Conservation (phyloP, 2,113 vertebrate genomes). For the Melanerpes aurifrons region DNA sequence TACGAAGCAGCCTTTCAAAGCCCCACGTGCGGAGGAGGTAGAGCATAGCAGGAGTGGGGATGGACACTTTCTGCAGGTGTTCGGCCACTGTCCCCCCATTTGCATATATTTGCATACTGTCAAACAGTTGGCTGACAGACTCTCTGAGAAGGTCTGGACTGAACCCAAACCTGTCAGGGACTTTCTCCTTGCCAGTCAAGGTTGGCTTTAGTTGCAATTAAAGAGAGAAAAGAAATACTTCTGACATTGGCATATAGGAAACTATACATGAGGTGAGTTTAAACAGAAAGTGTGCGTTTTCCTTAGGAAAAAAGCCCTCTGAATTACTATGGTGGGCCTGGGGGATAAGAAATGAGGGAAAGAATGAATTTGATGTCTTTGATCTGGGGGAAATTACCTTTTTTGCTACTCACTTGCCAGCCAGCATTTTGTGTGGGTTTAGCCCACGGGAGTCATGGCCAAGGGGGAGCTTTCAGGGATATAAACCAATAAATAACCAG, state of each 20-base stretch:
- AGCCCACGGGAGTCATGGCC: neutral
- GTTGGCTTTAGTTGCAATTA: conserved; percentile 82
- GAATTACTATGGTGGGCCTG: neutral
- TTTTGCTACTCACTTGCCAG: neutral
- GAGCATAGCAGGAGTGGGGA: conserved; percentile 60
- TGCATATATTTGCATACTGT: conserved; percentile 88
- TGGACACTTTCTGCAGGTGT: conserved; percentile 86
- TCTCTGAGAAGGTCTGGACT: conserved; percentile 86
- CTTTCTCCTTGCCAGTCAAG: conserved; percentile 89
- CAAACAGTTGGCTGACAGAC: conserved; percentile 82
- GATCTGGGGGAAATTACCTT: neutral
- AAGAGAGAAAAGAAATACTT: conserved; percentile 70
- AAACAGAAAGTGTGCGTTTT: conserved; percentile 5
- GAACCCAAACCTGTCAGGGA: conserved; percentile 85
- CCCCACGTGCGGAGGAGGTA: conserved; percentile 55
- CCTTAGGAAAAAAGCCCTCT: neutral
- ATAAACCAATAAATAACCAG: neutral
- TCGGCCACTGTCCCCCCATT: conserved; percentile 80
- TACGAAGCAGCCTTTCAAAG: conserved; percentile 51
- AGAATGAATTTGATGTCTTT: neutral
- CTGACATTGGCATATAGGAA: conserved; percentile 71
- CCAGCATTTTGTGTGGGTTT: neutral
- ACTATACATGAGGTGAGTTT: conserved; percentile 39
- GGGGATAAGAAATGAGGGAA: fast-evolving
- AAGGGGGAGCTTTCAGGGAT: neutral